Evolutionary conservation across 2,888 invertebrate genomes (phyloP).

Genomic region (Agonum fuliginosum): DNA sequence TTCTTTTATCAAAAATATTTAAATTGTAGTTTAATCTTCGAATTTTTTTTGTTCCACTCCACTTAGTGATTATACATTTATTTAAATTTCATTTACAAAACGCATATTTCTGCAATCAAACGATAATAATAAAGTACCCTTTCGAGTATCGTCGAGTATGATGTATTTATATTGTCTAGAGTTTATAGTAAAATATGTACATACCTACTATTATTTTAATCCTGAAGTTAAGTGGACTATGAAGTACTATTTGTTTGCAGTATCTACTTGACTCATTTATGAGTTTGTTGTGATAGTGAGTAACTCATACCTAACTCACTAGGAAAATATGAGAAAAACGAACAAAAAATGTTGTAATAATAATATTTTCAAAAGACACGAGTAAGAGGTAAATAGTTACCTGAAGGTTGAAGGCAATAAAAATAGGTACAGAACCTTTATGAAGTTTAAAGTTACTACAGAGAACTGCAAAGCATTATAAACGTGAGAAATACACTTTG

Average conservation of each 20-base stretch:
- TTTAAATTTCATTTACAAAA: constrained; percentile 25
- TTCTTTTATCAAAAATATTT: constrained; percentile 5
- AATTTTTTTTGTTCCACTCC: constrained; percentile 22
- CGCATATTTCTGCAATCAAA: constrained; percentile 32
- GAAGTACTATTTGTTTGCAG: constrained; percentile 44
- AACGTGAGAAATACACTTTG: constrained; percentile 26
- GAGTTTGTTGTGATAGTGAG: too few relatives aligned
- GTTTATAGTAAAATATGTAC: too few relatives aligned
- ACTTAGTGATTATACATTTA: constrained; percentile 26
- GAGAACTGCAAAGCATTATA: not conserved
- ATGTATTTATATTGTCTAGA: not conserved
- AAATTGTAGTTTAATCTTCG: not conserved
- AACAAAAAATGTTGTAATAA: too few relatives aligned
- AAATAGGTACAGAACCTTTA: constrained; percentile 1
- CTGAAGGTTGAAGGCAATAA: not conserved
- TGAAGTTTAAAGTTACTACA: not conserved
- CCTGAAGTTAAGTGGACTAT: constrained; percentile 27
- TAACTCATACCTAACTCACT: too few relatives aligned
- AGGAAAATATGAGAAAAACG: too few relatives aligned
- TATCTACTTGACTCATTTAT: constrained; percentile 14
- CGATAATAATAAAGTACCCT: constrained; percentile 45
- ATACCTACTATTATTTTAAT: constrained; percentile 32
- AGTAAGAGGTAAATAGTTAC: constrained; percentile 15
- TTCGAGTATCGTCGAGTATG: constrained; percentile 36
- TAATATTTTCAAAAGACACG: too few relatives aligned